Evolutionary conservation across 2,113 vertebrate species (phyloP).

Genomic region (Pseudonaja textilis): DNA sequence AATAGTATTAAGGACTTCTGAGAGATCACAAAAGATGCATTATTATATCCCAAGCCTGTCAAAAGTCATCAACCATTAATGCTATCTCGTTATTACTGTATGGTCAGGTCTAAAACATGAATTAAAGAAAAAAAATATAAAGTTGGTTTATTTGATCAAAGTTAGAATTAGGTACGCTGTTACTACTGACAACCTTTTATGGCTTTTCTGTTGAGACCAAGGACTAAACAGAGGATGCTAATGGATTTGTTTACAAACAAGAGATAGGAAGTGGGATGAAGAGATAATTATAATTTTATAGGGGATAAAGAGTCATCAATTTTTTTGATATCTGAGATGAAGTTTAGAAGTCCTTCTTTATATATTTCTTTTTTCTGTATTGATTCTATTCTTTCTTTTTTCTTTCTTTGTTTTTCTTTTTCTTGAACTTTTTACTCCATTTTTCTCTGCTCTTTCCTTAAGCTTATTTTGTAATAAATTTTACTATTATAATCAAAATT

Average conservation of each 20-base stretch:
- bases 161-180: neutral
- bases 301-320: neutral
- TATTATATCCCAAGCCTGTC: no score
- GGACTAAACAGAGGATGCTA: no score
- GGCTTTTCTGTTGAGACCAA: no score
- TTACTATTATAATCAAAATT: neutral
- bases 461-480: neutral
- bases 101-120: neutral
- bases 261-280: no score
- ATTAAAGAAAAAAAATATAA: neutral
- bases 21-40: no score
- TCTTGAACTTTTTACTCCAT: neutral
- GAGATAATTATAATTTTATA: neutral
- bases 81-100: no score
- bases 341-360: neutral
- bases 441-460: neutral
- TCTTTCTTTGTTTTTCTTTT: neutral
- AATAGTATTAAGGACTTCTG: no score
- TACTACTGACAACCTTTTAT: no score
- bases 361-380: neutral
- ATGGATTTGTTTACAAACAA: no score
- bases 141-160: neutral
- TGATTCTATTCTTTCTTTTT: neutral
- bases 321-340: neutral
- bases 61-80: no score